These are phyloP conservation scores for Catocala nupta DNA, from an alignment of 2,888 invertebrate species.

Conservation along the genomic window DNA sequence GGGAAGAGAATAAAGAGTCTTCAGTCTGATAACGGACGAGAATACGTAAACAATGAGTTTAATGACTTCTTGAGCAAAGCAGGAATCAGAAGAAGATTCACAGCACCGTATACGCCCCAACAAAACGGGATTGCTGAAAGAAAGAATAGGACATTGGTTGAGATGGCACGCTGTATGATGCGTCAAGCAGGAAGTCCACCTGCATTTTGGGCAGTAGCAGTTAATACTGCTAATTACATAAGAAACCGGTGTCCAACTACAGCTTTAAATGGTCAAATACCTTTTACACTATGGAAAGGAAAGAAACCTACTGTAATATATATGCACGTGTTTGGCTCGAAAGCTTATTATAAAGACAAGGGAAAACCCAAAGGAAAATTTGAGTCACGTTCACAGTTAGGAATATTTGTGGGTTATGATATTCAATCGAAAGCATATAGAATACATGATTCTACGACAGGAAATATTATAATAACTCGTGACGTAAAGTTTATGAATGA, in stretches of 20 bases:
- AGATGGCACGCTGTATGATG: slow-evolving; percentile 34
- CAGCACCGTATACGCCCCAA: slow-evolving; percentile 9
- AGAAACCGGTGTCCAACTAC: slow-evolving; percentile 2
- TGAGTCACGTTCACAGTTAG: slow-evolving; percentile 17
- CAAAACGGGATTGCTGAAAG: slow-evolving; percentile 17
- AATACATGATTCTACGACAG: slow-evolving; percentile 23
- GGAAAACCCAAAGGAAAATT: slow-evolving; percentile 23
- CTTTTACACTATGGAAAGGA: slow-evolving; percentile 7
- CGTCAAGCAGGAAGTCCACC: slow-evolving; percentile 24
- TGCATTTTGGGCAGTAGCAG: slow-evolving; percentile 24
- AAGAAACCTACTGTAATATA: slow-evolving; percentile 34
- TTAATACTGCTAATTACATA: slow-evolving; percentile 1
- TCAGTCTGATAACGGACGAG: slow-evolving; percentile 9
- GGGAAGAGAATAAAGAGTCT: slow-evolving; percentile 1
- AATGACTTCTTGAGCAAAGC: slow-evolving; percentile 11
- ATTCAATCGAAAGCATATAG: slow-evolving; percentile 28
- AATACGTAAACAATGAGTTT: slow-evolving; percentile 12
- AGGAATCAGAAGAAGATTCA: slow-evolving; percentile 14
- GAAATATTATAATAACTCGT: slow-evolving; percentile 10
- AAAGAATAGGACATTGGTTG: background rate
- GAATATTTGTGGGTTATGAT: slow-evolving; percentile 24
- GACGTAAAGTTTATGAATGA: slow-evolving; percentile 20
- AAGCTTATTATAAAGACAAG: slow-evolving; percentile 29
- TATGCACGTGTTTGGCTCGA: slow-evolving; percentile 31
- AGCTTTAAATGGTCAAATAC: slow-evolving; percentile 1